Percentiles rank a stretch among this genome's conserved stretches.
These are phyloP conservation scores for Drosophila kohkoa DNA, from an alignment of 1,140 invertebrate genomes.

Conservation along the genomic window DNA sequence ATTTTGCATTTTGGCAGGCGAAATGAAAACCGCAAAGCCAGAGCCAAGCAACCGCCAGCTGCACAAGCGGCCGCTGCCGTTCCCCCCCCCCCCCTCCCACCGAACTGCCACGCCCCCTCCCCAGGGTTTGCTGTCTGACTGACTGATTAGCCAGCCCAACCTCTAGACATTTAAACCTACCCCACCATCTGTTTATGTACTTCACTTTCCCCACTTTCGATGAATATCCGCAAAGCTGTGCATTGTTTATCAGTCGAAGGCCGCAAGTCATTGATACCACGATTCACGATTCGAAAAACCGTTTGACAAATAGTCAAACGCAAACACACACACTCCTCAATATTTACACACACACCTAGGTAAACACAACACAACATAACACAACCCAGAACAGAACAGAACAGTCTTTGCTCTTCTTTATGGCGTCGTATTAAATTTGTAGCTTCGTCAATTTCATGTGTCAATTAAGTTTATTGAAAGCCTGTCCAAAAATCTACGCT, in stretches of 20 bases:
- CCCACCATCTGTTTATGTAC: background rate
- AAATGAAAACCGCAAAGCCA: constrained; percentile 33
- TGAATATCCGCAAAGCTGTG: background rate
- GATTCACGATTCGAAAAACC: constrained; percentile 46
- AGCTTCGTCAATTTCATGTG: constrained; percentile 9
- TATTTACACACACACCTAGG: constrained; percentile 50
- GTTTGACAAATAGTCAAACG: constrained; percentile 57
- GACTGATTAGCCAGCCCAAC: background rate
- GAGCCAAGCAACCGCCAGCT: constrained; percentile 1
- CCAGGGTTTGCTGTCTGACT: background rate
- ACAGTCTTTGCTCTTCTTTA: background rate
- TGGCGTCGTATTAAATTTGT: background rate
- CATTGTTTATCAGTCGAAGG: constrained; percentile 29
- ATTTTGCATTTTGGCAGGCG: constrained; percentile 27
- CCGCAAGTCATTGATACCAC: constrained; percentile 61
- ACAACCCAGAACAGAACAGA: background rate
- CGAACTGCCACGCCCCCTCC: background rate
- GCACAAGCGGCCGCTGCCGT: background rate
- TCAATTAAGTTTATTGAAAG: constrained; percentile 25
- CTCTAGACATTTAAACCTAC: background rate
- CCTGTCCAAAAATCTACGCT: constrained; percentile 11
- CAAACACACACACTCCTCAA: constrained; percentile 26
- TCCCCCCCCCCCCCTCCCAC: background rate
- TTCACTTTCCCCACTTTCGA: background rate
- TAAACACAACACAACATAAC: constrained; percentile 14